Evolutionary conservation across 2,113 vertebrate genomes (phyloP).

Genomic region (Anthoscopus minutus): DNA sequence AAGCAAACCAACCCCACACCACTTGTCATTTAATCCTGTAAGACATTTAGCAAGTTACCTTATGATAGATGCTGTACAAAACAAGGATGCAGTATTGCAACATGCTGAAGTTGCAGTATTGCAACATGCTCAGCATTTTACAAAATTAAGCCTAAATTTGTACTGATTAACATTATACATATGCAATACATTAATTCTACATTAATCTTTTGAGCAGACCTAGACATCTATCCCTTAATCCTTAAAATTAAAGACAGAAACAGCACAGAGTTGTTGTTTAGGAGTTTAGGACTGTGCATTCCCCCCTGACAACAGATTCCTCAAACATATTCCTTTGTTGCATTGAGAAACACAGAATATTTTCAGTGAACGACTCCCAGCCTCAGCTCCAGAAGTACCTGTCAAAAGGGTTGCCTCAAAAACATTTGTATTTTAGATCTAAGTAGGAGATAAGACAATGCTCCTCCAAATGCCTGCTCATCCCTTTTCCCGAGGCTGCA

Average conservation of each 20-base stretch:
- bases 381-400: background rate
- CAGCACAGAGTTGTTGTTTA: too few species aligned
- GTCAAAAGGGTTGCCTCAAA: background rate
- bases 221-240: background rate
- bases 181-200: background rate
- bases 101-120: background rate
- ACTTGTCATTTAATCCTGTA: background rate
- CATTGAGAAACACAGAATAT: background rate
- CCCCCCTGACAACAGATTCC: background rate
- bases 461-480: background rate
- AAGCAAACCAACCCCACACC: background rate
- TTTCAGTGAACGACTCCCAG: background rate
- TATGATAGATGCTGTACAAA: background rate
- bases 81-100: background rate
- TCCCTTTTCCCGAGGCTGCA: background rate
- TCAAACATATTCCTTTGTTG: background rate
- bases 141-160: background rate
- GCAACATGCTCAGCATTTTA: background rate
- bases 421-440: background rate
- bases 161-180: background rate
- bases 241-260: background rate
- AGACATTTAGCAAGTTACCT: background rate
- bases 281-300: background rate
- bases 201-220: background rate
- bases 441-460: background rate